phyloP scores from a whole-genome alignment of 2,888 invertebrate genomes.

The Clusia tigrina region DNA sequence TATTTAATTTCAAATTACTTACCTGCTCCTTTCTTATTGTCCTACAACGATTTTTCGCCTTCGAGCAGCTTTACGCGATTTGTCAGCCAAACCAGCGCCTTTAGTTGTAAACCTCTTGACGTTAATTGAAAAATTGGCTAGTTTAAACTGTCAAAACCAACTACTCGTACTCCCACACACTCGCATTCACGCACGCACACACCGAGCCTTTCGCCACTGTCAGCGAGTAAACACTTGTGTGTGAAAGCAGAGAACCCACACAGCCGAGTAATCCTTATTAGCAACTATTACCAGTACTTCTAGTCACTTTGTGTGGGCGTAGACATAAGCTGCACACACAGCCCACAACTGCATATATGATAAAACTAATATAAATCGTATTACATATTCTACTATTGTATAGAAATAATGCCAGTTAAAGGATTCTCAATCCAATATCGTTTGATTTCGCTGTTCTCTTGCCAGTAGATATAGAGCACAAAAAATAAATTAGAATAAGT shows the following conservation, averaged over 20 bases:
- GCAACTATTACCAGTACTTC: slow-evolving; percentile 4
- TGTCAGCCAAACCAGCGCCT: slow-evolving; percentile 34
- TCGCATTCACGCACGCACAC: background rate
- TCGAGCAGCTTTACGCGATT: slow-evolving; percentile 43
- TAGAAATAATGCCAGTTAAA: slow-evolving; percentile 13
- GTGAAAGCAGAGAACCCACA: too few species aligned
- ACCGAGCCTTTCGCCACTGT: background rate
- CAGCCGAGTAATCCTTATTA: too few species aligned
- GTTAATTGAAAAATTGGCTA: slow-evolving; percentile 56
- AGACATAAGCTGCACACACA: too few species aligned
- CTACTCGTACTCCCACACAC: background rate
- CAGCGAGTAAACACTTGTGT: too few species aligned
- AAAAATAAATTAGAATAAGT: background rate
- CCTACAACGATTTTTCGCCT: slow-evolving; percentile 13
- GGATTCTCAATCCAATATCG: background rate
- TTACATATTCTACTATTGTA: slow-evolving; percentile 5
- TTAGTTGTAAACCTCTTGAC: background rate
- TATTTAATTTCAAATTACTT: slow-evolving; percentile 18
- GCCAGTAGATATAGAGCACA: slow-evolving; percentile 13
- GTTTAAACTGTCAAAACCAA: slow-evolving; percentile 51
- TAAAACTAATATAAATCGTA: too few species aligned
- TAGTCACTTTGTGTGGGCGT: slow-evolving; percentile 21
- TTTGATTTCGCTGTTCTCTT: slow-evolving; percentile 15
- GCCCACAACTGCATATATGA: too few species aligned
- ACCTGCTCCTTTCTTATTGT: background rate